Conservation (phyloP, 2,113 vertebrate genomes). For the Sander lucioperca region DNA sequence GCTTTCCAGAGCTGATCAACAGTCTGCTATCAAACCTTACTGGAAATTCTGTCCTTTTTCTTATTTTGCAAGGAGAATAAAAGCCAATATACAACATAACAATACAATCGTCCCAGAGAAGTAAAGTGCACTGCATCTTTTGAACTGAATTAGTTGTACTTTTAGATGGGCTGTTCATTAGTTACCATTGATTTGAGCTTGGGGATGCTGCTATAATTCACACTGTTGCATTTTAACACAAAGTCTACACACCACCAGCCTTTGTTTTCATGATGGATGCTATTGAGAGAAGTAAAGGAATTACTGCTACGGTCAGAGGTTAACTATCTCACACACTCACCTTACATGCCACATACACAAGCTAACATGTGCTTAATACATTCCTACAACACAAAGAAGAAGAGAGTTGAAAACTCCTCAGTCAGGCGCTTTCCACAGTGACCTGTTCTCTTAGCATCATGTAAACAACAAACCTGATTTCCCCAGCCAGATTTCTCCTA, state of each 20-base stretch:
- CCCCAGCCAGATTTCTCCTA: background rate
- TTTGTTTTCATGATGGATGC: background rate
- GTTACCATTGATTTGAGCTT: background rate
- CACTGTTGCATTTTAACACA: background rate
- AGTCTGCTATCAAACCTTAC: background rate
- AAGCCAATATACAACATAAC: background rate
- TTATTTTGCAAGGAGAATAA: background rate
- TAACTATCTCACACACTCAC: conserved; percentile 9
- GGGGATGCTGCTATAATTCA: background rate
- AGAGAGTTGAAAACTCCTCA: background rate
- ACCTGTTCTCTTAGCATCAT: background rate
- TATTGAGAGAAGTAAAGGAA: background rate
- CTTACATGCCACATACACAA: conserved; percentile 13
- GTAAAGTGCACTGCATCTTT: background rate
- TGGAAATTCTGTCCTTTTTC: background rate
- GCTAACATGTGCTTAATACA: background rate
- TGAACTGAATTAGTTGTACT: background rate
- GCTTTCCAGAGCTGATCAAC: background rate
- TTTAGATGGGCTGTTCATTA: background rate
- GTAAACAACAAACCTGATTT: background rate
- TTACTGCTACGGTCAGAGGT: conserved; percentile 18
- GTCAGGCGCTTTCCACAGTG: background rate
- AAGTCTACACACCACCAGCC: background rate
- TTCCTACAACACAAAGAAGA: background rate
- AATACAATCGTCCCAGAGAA: background rate